These are phyloP conservation scores for Hippocampus guttulatus DNA, from an alignment of 2,113 vertebrate genomes.

Conservation along the genomic window DNA sequence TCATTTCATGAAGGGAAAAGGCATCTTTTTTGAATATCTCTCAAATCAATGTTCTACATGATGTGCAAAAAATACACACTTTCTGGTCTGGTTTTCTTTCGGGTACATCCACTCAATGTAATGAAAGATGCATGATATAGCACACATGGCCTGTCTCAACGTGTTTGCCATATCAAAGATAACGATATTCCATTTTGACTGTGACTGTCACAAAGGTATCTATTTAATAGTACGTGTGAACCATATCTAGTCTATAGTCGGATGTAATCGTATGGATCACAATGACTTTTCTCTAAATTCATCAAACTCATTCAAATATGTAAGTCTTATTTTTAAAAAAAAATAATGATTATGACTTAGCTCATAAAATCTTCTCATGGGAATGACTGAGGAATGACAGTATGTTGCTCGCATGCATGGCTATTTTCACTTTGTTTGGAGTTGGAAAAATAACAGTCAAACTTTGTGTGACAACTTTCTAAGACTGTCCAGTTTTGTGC, in stretches of 20 bases:
- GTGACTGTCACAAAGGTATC: neutral
- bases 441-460: neutral
- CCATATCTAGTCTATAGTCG: no score
- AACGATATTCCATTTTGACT: neutral
- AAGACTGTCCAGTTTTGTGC: neutral
- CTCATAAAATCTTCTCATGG: no score
- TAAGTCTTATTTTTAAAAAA: neutral
- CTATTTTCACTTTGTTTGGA: neutral
- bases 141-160: no score
- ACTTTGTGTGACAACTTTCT: slow-evolving; percentile 6
- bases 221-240: no score
- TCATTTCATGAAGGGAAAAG: neutral
- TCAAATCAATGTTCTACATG: neutral
- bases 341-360: no score
- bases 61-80: neutral
- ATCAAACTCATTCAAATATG: neutral
- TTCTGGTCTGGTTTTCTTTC: neutral
- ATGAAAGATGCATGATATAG: neutral
- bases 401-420: neutral
- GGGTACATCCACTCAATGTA: neutral
- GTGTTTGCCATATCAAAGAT: neutral
- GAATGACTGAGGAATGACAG: no score
- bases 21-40: neutral
- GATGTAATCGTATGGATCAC: no score
- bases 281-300: neutral